A percentile compares a stretch with the other conserved stretches of the same genome.
phyloP scores from a whole-genome alignment of 92 coral and sea anemone species.

The Umimayanthus kanabou region DNA sequence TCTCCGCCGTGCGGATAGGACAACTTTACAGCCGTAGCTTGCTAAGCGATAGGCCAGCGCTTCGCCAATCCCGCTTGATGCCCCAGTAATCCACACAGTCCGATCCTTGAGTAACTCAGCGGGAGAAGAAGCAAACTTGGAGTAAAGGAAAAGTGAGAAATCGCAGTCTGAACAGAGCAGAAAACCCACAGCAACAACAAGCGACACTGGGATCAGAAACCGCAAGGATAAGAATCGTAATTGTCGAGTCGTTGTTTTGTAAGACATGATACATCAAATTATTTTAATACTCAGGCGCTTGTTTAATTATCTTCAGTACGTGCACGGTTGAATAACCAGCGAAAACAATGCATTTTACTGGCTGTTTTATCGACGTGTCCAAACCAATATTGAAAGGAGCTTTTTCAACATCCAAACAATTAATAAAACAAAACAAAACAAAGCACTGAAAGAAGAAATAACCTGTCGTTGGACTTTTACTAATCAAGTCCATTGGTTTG shows the following conservation, averaged over 20 bases:
- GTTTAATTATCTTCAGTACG: background rate
- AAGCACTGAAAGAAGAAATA: background rate
- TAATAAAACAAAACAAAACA: background rate
- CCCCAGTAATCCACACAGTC: constrained; percentile 99
- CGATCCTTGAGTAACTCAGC: constrained; percentile 70
- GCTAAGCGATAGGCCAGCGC: constrained; percentile 88
- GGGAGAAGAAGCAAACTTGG: constrained; percentile 74
- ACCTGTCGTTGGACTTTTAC: background rate
- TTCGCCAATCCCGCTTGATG: constrained; percentile 98
- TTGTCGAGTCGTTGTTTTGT: background rate
- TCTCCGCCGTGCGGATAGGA: constrained; percentile 84
- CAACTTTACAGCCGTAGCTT: constrained; percentile 80
- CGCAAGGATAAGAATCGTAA: background rate
- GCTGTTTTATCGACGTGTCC: background rate
- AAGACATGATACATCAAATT: constrained; percentile 15
- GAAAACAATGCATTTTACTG: background rate
- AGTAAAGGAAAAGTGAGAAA: constrained; percentile 72
- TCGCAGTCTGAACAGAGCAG: constrained; percentile 66
- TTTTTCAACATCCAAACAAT: background rate
- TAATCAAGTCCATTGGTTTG: background rate
- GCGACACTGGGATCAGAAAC: background rate
- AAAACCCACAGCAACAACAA: background rate
- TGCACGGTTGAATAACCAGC: constrained; percentile 7
- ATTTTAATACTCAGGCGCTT: background rate
- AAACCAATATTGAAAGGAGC: background rate